Evolutionary conservation across 2,113 vertebrate species (phyloP), one percentile per base, ranked within the genome.

Genomic region (Cygnus buccinator): DNA sequence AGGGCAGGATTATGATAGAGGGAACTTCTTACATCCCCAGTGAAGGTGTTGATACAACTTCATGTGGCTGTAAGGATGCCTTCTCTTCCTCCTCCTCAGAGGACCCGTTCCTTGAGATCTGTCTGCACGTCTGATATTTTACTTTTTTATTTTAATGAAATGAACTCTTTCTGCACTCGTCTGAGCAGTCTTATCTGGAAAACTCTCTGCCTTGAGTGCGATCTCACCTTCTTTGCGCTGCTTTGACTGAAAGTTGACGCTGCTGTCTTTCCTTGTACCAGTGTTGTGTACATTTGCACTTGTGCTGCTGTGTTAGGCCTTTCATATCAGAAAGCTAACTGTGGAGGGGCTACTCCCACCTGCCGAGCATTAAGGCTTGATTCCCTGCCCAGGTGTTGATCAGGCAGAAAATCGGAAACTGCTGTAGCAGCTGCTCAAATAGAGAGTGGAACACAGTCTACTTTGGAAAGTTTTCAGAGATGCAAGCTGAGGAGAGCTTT

Each of bases 281-380:
- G 0, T 6, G 3, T 39, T 63, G 20, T 3, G 11, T 44, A 3
- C 26, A 35, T 87, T 3, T 79, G 62, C 58, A 8, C 13, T 5
- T 10, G 3, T 61, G 67, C 78, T 66, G 55, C 50, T 66, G 22
- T 62, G 37, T 43, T 35, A n/a, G 52, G 20, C 26, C 41, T n/a
- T 44, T 87, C 19, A 0, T 67, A 6, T 67, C 46, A 26, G 44
- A 13, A 43, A 70, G n/a, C 29, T 46, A 13, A 12, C 23, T 31
- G 25, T 44, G 79, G 22, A 29, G 16, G 50, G 33, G 61, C 31
- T 86, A 15, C 14, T 3, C 58, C 65, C 41, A 41, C 18, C 19
- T 89, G 52, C 58, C 18, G 37, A 84, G 37, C 16, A 21, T 35
- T 23, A 22, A 33, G 17, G 80, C 41, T 66, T 23, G n/a, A 43